Evolutionary conservation across 1,140 invertebrate genomes (phyloP), one percentile per base, ranked within the genome.

Genomic region (Nomia melanderi): DNA sequence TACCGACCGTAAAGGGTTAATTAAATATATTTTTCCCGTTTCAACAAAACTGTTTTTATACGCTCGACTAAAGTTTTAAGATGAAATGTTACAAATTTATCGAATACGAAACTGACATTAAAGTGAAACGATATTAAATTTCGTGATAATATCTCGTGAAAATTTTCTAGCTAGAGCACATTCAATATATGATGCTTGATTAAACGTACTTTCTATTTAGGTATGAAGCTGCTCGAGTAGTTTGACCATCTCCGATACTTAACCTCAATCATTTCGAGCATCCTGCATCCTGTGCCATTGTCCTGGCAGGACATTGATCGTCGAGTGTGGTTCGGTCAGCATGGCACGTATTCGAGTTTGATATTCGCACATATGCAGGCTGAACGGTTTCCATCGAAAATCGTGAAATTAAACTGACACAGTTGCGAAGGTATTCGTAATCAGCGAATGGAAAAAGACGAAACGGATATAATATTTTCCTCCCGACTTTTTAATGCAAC

Each of bases 201-300:
- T 41, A 47, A 71, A 59, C 27, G 54, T 31, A 60, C 69, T 71
- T 71, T 60, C 54, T 23, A n/a, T 56, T 6, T n/a, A 27, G 33
- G 23, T 33, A 33, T 39, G 27, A 71, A 44, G 54, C 27, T 47
- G 29, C 20, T 44, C 67, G 69, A 70, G 69, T 44, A 44, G 54
- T 60, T 71, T 71, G 56, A 71, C 57, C 69, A 71, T 71, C 69
- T 71, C 36, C 39, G 56, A 60, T 44, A 57, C 69, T 71, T 71
- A 71, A 71, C 69, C 69, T 71, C 39, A 71, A 54, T 39, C 54
- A 60, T 71, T 71, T 71, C 69, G 31, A 71, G 69, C 69, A 71
- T 71, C 36, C 67, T 59, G 54, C 33, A 60, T 71, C 56, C 54
- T 59, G 33, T 33, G 60, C 54, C 23, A 60, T 60, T 71, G 69